Evolutionary conservation across 1,140 invertebrate species (phyloP), one percentile per base, ranked within the genome.

Genomic region (Drosophila cardini): DNA sequence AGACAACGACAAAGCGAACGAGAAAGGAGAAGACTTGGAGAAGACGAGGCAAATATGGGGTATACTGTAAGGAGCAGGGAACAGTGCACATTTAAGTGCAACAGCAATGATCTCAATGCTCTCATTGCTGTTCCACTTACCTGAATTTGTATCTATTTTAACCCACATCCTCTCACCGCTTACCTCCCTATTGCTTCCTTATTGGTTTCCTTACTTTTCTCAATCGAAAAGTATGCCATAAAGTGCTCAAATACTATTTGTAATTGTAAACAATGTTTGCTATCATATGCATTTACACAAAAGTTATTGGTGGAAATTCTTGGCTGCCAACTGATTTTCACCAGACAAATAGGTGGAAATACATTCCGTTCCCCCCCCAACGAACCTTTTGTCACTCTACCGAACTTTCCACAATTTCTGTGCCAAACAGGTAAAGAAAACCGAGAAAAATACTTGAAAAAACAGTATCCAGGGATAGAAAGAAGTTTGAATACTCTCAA

Each of bases 201-300:
- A 30, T 10, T 4, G n/a, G 3, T 7, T 6, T n/a, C 48, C 48
- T 13, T 26, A 6, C 21, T 30, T 50, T 34, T 0, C 15, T 15
- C 2, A 5, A 42, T 26, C 21, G 21, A 26, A 26, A 26, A 26
- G 21, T 26, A 18, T 43, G 56, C 60, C 61, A 52, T 71, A 67
- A 63, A 72, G 2, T 60, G 62, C 73, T 71, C 81, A 77, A 80
- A 78, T 85, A 80, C 77, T 67, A 64, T 77, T 74, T 84, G 81
- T 71, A 80, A 80, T 77, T 84, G 64, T 67, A 21, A 69, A 60
- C 16, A 46, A n/a, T 15, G 55, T 15, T 13, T 30, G 55, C 42
- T 30, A 45, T 43, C 40, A 45, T 15, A 15, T 43, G 40, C 21
- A 60, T 1, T 21, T 26, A 16, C 56, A 43, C n/a, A 5, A 11